Conservation (phyloP, 2,888 invertebrate genomes). For the Habroteleia sp. region DNA sequence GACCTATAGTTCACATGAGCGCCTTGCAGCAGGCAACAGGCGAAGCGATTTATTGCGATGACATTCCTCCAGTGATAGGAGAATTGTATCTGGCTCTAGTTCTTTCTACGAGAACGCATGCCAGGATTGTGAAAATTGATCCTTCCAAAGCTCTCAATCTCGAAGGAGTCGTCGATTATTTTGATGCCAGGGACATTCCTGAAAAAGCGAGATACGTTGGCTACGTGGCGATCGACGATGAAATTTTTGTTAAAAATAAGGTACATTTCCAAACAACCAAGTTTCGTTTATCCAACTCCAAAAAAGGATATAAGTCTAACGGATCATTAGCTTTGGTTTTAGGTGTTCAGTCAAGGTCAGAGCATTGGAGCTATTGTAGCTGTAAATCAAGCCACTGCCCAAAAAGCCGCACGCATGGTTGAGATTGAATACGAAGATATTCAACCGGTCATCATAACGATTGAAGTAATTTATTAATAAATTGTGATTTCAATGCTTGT, state of each 20-base stretch:
- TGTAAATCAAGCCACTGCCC: conserved; percentile 89
- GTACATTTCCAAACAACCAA: conserved; percentile 80
- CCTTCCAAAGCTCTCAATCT: conserved; percentile 86
- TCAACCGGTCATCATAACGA: conserved; percentile 90
- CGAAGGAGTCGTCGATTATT: conserved; percentile 89
- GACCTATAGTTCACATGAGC: conserved; percentile 89
- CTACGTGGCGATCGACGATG: conserved; percentile 88
- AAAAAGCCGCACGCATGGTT: conserved; percentile 91
- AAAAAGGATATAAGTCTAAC: conserved; percentile 11
- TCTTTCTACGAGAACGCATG: conserved; percentile 89
- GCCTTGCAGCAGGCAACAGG: conserved; percentile 93
- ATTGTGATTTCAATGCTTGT: too few relatives aligned
- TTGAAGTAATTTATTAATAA: conserved; percentile 83
- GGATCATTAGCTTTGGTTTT: conserved; percentile 33
- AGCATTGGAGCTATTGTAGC: conserved; percentile 91
- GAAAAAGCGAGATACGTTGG: conserved; percentile 86
- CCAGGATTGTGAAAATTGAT: conserved; percentile 88
- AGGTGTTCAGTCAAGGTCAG: conserved; percentile 90
- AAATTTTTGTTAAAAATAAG: conserved; percentile 87
- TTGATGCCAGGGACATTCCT: conserved; percentile 88
- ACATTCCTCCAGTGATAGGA: conserved; percentile 88
- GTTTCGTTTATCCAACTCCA: neutral
- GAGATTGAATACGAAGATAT: conserved; percentile 91
- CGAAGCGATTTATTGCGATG: conserved; percentile 94
- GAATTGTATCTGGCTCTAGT: conserved; percentile 91